Evolutionary conservation across 1,140 invertebrate genomes (phyloP).

Genomic region (Lutraria rhynchaena): DNA sequence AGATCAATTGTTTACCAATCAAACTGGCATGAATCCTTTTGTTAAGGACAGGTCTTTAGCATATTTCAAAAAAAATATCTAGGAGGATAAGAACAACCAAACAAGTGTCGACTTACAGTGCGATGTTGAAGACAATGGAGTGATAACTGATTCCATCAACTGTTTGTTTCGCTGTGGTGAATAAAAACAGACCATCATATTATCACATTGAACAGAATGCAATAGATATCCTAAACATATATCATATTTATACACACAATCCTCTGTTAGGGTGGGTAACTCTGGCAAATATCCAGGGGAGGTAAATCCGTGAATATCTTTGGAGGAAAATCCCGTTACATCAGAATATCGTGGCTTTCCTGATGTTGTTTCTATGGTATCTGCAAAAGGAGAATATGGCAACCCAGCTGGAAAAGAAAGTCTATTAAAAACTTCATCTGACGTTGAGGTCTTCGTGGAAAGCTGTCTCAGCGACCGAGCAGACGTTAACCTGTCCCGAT

Average conservation of each 20-base stretch:
- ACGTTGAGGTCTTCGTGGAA: constrained; percentile 13
- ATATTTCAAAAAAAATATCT: too few relatives aligned
- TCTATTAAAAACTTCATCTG: constrained; percentile 52
- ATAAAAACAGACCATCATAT: constrained; percentile 62
- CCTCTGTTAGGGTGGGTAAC: constrained; percentile 11
- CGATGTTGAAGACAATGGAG: constrained; percentile 66
- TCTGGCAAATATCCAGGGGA: constrained; percentile 29
- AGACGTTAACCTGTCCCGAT: constrained; percentile 1
- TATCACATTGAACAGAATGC: constrained; percentile 54
- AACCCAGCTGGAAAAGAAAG: constrained; percentile 20
- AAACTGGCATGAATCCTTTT: too few relatives aligned
- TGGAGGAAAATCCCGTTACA: constrained; percentile 6
- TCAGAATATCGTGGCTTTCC: neutral
- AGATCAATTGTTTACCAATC: too few relatives aligned
- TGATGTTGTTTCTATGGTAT: constrained; percentile 14
- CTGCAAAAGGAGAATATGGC: constrained; percentile 9
- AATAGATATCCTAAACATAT: constrained; percentile 53
- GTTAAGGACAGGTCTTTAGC: too few relatives aligned
- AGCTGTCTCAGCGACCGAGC: constrained; percentile 1
- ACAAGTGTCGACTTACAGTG: too few relatives aligned
- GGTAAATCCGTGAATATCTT: constrained; percentile 8
- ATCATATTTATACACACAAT: constrained; percentile 43
- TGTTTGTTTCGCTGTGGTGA: constrained; percentile 79
- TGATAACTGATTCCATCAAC: constrained; percentile 79
- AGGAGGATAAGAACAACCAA: too few relatives aligned